These are phyloP conservation scores for Paradoxurus hermaphroditus DNA, from an alignment of 2,113 vertebrate species.

Conservation along the genomic window DNA sequence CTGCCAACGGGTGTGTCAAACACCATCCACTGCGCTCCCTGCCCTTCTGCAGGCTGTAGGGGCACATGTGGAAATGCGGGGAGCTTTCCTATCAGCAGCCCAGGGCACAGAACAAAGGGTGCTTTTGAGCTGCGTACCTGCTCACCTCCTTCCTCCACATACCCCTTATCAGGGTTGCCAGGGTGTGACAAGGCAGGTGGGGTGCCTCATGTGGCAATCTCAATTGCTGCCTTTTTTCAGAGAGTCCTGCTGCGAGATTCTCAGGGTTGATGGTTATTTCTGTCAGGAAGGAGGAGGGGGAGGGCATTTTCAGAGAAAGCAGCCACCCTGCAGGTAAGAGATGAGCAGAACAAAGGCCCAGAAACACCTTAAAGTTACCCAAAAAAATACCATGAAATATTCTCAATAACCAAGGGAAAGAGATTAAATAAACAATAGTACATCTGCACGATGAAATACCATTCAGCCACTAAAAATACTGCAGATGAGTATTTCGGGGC, in stretches of 20 bases:
- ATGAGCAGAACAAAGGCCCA: background rate
- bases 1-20: background rate
- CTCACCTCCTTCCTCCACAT: background rate
- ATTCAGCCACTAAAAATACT: background rate
- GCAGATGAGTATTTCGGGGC: background rate
- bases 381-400: background rate
- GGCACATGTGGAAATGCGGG: background rate
- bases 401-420: background rate
- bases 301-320: background rate
- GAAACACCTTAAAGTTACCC: background rate
- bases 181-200: background rate
- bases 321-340: background rate
- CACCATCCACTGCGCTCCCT: background rate
- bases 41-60: background rate
- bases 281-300: background rate
- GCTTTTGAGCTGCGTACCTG: background rate
- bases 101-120: background rate
- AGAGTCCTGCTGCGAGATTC: background rate
- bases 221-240: background rate
- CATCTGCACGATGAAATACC: background rate
- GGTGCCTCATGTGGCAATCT: background rate
- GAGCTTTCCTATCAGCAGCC: background rate
- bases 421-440: background rate
- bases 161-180: background rate
- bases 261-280: background rate